Base-by-base conservation (phyloP, 2,797 vertebrate genomes). In the Sebastes ruberrimus region DNA sequence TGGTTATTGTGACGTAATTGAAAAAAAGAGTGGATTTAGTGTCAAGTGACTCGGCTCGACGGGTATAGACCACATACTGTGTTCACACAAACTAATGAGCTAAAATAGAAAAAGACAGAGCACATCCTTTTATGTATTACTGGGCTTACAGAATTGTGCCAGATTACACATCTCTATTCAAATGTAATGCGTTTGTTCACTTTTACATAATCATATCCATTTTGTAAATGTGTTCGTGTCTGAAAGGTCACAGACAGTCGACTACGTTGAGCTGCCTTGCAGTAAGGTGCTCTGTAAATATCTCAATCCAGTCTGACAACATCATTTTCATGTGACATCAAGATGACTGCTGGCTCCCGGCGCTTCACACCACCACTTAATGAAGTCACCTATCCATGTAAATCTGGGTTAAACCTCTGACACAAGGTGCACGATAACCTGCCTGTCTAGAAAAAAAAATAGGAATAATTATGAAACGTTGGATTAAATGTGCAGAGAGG, bases 271-370 rank as follows among this genome's bases (percentile, higher is more conserved):
- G 46, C 74, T 18, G 14, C 16, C 81, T 74, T 20, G 46, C 57
- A n/a, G 71, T 28, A 5, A 73, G 70, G 14, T 46, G 42, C 55
- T 86, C 46, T 78, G 80, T 63, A 84, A 84, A 86, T 63, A 73
- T 69, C 66, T 84, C 86, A 80, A 84, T 84, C 78, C 69, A 52
- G 52, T 59, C 79, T 82, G 86, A 90, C 82, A 86, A 25, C 76
- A 86, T 72, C 42, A 71, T 81, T 81, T 88, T 80, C 65, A 60
- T 81, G 67, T 79, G 83, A 85, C 78, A 79, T 35, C n/a, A 33
- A 73, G 46, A 79, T 55, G 84, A 78, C 71, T 60, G 65, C 83
- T 9, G 66, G 55, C 85, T 74, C 35, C 67, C 32, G 1, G 56
- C 7, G 8, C 61, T 56, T 84, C 65, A 78, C n/a, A 67, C 76